Evolutionary conservation across 2,113 vertebrate genomes (phyloP), one percentile per base, ranked within the genome.

Genomic region (Cavia aperea): DNA sequence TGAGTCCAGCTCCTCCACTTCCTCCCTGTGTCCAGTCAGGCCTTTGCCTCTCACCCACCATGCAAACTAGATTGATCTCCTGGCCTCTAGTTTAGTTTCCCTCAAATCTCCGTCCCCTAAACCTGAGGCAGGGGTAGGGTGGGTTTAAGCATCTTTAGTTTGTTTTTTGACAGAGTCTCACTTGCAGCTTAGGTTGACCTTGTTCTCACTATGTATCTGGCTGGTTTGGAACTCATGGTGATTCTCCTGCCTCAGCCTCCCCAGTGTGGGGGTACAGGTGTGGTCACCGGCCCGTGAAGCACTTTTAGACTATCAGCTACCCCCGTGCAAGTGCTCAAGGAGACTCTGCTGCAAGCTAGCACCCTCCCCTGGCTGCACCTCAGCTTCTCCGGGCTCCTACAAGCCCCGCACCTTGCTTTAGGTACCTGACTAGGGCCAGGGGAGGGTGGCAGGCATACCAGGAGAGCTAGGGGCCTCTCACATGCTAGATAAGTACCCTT

Each of bases 61-160:
- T 1, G 33, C 15, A 33, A 49, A n/a, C 39, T 73, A 19, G 58
- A 10, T 15, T 1, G 15, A 19, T 14, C 68, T 87, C 62, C 82
- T 54, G 46, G 31, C 49, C 46, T 86, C 56, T 56, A 18, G 62
- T 14, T 60, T 36, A 29, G 83, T 65, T n/a, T 73, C 68, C 56
- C 49, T 86, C 51, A 7, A 43, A 65, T 18, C 51, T 5, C 13
- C 0, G 7, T 36, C 29, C 4, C 9, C 51, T 14, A 15, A 1
- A 5, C 70, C 33, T 0, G 36, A 51, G 49, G 54, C 3, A 26
- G 46, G 8, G 3, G 19, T 7, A 11, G 56, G 63, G 2, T 12
- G 4, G 0, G 31, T 0, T 5, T 23, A 70, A 56, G 16, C 56
- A 56, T 15, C 15, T 56, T 56, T 56, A 16, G 56, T 18, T 56